Percentiles rank a stretch among this genome's conserved stretches.
These are phyloP conservation scores for Sylvilagus floridanus DNA, from an alignment of 2,797 vertebrate genomes.

Conservation along the genomic window DNA sequence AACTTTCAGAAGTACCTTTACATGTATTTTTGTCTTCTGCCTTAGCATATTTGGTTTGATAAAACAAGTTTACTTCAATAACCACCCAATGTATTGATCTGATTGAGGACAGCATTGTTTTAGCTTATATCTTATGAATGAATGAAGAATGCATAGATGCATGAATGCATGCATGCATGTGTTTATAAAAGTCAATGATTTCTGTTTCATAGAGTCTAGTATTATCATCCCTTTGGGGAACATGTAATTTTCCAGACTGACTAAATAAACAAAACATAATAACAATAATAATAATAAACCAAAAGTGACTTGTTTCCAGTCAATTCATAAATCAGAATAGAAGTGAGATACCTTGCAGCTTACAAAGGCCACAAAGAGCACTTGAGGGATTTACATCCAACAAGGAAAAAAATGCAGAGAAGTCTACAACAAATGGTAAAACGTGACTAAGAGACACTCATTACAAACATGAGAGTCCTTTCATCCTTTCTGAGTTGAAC, in stretches of 20 bases:
- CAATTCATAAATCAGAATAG: not conserved
- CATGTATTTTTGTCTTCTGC: not conserved
- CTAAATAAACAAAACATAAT: conserved; percentile 19
- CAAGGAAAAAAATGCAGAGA: not conserved
- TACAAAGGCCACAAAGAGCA: not conserved
- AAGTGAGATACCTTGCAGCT: not conserved
- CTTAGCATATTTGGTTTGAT: not conserved
- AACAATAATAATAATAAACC: not conserved
- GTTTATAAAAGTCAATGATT: not conserved
- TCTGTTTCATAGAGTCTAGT: not conserved
- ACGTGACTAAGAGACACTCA: not conserved
- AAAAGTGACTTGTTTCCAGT: not conserved
- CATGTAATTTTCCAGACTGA: not conserved
- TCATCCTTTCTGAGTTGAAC: not conserved
- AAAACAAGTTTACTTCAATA: conserved; percentile 44
- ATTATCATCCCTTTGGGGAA: not conserved
- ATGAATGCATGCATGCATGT: not conserved
- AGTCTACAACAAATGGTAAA: not conserved
- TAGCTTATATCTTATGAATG: not conserved
- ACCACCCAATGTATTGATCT: not conserved
- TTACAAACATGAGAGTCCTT: not conserved
- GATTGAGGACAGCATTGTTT: not conserved
- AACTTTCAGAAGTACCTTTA: no score
- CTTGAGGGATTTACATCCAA: not conserved
- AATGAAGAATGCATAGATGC: not conserved